Percentiles rank a stretch among this genome's conserved stretches.
Evolutionary conservation across 1,140 invertebrate genomes (phyloP).

Genomic region (Penaeus japonicus): DNA sequence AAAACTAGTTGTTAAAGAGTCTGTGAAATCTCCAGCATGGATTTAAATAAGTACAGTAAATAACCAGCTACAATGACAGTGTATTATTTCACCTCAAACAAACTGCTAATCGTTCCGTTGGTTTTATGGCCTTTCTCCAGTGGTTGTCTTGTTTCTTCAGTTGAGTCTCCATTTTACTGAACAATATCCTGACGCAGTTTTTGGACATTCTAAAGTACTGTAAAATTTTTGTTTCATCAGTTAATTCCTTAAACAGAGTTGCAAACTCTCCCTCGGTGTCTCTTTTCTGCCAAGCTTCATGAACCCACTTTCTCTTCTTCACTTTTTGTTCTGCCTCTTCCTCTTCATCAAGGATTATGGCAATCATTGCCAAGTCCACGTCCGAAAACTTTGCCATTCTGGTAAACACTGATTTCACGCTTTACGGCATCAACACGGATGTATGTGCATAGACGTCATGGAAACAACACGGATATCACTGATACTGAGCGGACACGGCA

Average conservation of each 20-base stretch:
- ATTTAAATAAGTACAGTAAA: conserved; percentile 10
- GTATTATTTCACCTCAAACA: neutral
- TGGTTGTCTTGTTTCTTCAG: neutral
- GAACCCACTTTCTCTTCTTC: neutral
- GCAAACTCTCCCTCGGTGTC: neutral
- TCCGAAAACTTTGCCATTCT: neutral
- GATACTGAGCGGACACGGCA: too few species aligned
- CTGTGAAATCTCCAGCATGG: neutral
- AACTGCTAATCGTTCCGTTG: neutral
- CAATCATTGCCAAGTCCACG: neutral
- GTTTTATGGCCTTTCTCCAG: neutral
- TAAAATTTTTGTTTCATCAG: neutral
- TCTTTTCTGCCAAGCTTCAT: neutral
- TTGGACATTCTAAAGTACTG: neutral
- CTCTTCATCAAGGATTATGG: neutral
- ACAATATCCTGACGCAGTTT: too few species aligned
- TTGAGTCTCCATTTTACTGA: neutral
- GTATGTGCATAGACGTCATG: too few species aligned
- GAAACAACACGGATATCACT: too few species aligned
- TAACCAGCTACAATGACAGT: neutral
- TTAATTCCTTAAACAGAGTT: neutral
- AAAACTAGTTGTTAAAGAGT: neutral
- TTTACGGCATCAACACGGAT: too few species aligned
- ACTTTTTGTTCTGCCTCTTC: neutral
- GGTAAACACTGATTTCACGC: too few species aligned